These are phyloP conservation scores for Phyllostomus discolor DNA, from an alignment of 2,113 vertebrate species.

Conservation along the genomic window DNA sequence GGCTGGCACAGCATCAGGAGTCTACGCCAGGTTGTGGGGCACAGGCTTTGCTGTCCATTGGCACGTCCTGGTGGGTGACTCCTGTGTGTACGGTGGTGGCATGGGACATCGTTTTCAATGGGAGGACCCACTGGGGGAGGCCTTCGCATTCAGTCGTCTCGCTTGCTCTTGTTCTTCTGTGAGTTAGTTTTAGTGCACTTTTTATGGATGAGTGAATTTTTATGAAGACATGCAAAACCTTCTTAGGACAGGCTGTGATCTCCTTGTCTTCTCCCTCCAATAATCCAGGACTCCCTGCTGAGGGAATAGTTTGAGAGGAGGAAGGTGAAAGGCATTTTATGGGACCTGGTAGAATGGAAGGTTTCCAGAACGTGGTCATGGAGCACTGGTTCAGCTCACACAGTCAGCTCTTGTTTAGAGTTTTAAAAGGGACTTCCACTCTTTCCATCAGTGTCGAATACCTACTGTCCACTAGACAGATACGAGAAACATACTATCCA, in stretches of 20 bases:
- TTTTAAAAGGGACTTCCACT: no score
- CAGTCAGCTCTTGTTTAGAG: not conserved
- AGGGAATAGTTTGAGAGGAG: not conserved
- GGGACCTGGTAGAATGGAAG: not conserved
- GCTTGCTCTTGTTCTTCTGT: not conserved
- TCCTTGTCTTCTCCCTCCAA: not conserved
- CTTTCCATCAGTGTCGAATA: not conserved
- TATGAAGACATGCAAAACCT: not conserved
- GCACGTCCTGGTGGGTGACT: not conserved
- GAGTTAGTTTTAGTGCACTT: not conserved
- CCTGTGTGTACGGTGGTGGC: not conserved
- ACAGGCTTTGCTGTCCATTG: not conserved
- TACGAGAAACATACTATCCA: not conserved
- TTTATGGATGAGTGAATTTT: not conserved
- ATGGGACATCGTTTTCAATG: not conserved
- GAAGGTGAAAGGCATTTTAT: not conserved
- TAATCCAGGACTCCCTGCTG: not conserved
- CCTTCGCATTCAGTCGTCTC: not conserved
- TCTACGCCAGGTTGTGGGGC: no score
- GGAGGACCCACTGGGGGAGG: not conserved
- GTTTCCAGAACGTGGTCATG: not conserved
- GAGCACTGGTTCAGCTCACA: not conserved
- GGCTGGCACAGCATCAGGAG: not conserved
- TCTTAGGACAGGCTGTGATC: not conserved
- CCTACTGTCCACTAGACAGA: not conserved